Percentiles rank a stretch among this genome's conserved stretches.
Conservation (phyloP, 2,113 vertebrate genomes). For the Takifugu flavidus region DNA sequence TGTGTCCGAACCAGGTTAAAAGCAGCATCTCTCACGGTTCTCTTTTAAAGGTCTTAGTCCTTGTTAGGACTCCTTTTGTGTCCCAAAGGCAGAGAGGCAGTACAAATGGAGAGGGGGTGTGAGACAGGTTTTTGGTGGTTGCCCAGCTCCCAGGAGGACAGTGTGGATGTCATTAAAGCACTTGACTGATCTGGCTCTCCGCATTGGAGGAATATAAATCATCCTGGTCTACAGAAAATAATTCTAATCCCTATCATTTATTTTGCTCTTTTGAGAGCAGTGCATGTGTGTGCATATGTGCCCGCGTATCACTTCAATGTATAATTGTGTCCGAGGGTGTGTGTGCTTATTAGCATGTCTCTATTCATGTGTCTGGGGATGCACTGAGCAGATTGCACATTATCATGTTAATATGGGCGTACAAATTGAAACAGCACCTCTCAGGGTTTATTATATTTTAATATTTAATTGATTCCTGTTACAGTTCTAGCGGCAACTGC, state of each 20-base stretch:
- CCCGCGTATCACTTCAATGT: slow-evolving; percentile 6
- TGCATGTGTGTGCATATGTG: background rate
- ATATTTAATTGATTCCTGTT: slow-evolving; percentile 42
- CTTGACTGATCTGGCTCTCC: slow-evolving; percentile 19
- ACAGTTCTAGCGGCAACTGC: background rate
- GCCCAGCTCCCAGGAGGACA: slow-evolving; percentile 30
- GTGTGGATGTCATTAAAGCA: slow-evolving; percentile 49
- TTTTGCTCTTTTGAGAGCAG: slow-evolving; percentile 34
- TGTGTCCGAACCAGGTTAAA: slow-evolving; percentile 7
- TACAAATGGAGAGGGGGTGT: background rate
- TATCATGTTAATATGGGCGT: slow-evolving; percentile 61
- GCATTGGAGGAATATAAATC: slow-evolving; percentile 45
- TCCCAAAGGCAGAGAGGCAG: background rate
- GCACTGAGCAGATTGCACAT: slow-evolving; percentile 35
- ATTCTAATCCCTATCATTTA: slow-evolving; percentile 59
- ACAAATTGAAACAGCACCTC: slow-evolving; percentile 51
- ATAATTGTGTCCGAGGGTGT: slow-evolving; percentile 9
- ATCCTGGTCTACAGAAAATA: slow-evolving; percentile 30
- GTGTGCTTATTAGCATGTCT: slow-evolving; percentile 27
- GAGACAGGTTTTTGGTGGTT: background rate
- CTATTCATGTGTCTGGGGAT: slow-evolving; percentile 26
- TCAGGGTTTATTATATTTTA: slow-evolving; percentile 52
- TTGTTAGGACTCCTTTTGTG: background rate
- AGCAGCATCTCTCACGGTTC: background rate
- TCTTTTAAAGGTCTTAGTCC: slow-evolving; percentile 13